Evolutionary conservation across 2,888 invertebrate species (phyloP).

Genomic region (Heliconius sara): DNA sequence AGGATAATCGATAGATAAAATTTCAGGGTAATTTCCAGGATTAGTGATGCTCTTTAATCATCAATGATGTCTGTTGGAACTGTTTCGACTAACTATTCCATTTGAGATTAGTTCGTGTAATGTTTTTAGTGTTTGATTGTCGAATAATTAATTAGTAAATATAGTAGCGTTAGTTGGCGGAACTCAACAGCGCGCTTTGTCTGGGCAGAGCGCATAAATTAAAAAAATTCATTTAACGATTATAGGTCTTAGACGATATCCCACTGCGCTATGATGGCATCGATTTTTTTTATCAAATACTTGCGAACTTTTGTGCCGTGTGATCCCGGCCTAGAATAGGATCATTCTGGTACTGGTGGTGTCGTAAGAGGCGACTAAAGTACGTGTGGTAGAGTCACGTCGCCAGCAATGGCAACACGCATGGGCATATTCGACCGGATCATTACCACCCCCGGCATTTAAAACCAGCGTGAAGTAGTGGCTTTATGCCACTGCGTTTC

Average conservation of each 20-base stretch:
- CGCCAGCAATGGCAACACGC: no score
- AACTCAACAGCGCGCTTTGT: background rate
- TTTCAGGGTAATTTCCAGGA: slow-evolving; percentile 22
- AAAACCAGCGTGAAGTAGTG: no score
- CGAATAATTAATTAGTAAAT: background rate
- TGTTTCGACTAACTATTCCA: slow-evolving; percentile 12
- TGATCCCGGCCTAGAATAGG: no score
- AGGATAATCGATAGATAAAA: slow-evolving; percentile 24
- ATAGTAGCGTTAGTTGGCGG: no score
- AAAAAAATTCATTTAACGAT: background rate
- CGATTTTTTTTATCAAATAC: background rate
- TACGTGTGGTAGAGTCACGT: no score
- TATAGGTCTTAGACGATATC: no score
- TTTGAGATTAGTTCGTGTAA: slow-evolving; percentile 4
- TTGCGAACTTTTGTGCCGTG: no score
- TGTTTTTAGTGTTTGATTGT: background rate
- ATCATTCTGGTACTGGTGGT: no score
- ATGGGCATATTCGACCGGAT: no score
- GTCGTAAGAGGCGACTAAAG: no score
- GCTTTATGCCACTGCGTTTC: no score
- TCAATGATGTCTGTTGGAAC: slow-evolving; percentile 8
- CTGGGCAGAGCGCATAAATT: background rate
- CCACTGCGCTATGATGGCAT: background rate
- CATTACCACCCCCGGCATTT: no score
- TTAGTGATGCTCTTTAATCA: slow-evolving; percentile 28